Percentiles rank a stretch among this genome's conserved stretches.
Conservation (phyloP, 2,888 invertebrate species). For the Eristalinus aeneus region DNA sequence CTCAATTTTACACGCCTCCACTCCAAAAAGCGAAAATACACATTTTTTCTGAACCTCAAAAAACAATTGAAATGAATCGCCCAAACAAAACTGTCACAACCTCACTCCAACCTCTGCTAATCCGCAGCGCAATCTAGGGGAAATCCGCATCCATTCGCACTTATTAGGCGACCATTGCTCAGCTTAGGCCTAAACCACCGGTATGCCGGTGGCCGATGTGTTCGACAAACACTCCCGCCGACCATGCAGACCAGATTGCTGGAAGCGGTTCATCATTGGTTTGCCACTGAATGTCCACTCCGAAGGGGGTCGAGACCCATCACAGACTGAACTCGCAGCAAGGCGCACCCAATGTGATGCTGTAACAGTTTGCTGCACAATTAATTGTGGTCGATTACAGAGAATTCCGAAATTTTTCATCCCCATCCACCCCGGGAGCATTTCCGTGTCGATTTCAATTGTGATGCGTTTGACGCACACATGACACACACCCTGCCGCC, state of each 20-base stretch:
- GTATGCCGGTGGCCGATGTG: conserved; percentile 8
- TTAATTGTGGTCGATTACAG: conserved; percentile 69
- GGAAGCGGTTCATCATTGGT: conserved; percentile 63
- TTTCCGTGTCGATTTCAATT: conserved; percentile 45
- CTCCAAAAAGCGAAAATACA: not conserved
- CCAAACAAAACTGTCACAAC: not conserved
- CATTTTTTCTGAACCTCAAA: not conserved
- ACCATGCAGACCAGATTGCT: conserved; percentile 61
- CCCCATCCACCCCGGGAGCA: not conserved
- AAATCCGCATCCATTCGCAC: not conserved
- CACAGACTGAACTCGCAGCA: not conserved
- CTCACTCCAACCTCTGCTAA: not conserved
- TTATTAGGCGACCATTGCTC: not conserved
- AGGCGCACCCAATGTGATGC: not conserved
- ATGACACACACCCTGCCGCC: conserved; percentile 36
- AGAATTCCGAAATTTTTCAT: conserved; percentile 48
- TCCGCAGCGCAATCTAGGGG: not conserved
- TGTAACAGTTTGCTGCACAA: conserved; percentile 42
- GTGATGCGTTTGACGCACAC: conserved; percentile 35
- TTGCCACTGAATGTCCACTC: conserved; percentile 52
- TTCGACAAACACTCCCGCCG: conserved; percentile 43
- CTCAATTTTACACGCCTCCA: not conserved
- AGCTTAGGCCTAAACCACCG: not conserved
- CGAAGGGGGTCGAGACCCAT: conserved; percentile 2
- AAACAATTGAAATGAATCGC: not conserved